These are phyloP conservation scores for Drosophila carrolli DNA, from an alignment of 1,140 invertebrate genomes.

Conservation along the genomic window DNA sequence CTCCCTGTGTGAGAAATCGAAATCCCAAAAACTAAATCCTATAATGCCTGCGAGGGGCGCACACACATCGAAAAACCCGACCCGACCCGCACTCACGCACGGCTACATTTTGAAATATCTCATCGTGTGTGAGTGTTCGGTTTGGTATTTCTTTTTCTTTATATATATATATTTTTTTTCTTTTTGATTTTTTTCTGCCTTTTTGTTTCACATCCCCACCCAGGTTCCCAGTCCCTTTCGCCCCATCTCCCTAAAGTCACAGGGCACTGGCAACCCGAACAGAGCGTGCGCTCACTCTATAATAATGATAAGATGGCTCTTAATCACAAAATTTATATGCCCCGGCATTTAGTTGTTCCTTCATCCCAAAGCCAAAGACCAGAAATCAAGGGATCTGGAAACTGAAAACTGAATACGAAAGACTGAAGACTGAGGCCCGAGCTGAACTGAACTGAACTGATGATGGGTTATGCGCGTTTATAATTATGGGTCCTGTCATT, in stretches of 20 bases:
- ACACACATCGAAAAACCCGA: constrained; percentile 32
- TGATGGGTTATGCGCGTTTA: constrained; percentile 84
- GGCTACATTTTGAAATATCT: constrained; percentile 65
- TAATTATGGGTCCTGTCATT: constrained; percentile 84
- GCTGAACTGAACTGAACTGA: constrained; percentile 50
- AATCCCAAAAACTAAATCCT: constrained; percentile 83
- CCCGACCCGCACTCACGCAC: constrained; percentile 55
- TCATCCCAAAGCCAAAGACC: constrained; percentile 3
- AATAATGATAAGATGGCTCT: constrained; percentile 85
- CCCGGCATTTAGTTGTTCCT: constrained; percentile 71
- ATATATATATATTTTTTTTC: constrained; percentile 13
- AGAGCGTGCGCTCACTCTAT: constrained; percentile 82
- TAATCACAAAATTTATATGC: constrained; percentile 84
- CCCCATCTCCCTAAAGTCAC: constrained; percentile 30
- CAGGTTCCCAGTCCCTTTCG: constrained; percentile 6
- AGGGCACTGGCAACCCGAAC: constrained; percentile 28
- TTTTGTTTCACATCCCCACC: constrained; percentile 43
- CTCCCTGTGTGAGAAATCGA: constrained; percentile 75
- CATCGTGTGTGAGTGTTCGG: constrained; percentile 55
- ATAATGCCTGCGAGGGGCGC: constrained; percentile 75
- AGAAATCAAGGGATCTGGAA: constrained; percentile 37
- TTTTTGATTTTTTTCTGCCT: constrained; percentile 27
- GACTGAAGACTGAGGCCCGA: constrained; percentile 11
- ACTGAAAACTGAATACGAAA: constrained; percentile 2
- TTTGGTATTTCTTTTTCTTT: constrained; percentile 63